phyloP scores from a whole-genome alignment of 2,797 vertebrate genomes.

The Nannoperca obscura region DNA sequence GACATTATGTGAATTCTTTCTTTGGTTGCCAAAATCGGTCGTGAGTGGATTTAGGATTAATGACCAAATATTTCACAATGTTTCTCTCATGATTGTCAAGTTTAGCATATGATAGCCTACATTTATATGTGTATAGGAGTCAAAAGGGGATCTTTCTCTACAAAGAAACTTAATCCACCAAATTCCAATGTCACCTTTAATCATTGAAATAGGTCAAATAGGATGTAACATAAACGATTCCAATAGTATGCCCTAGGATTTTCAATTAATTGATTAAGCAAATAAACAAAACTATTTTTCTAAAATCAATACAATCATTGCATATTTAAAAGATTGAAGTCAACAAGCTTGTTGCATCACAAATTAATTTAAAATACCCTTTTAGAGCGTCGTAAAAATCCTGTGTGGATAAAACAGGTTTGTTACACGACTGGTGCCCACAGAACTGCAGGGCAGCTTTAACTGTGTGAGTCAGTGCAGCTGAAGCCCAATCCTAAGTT shows the following conservation, averaged over 20 bases:
- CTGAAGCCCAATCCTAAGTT: constrained; percentile 45
- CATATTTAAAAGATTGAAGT: neutral
- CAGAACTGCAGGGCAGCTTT: constrained; percentile 38
- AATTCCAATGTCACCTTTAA: neutral
- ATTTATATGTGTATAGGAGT: neutral
- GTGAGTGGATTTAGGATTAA: neutral
- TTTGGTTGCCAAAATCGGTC: neutral
- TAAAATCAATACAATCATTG: neutral
- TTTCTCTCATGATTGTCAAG: neutral
- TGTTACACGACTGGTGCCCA: constrained; percentile 33
- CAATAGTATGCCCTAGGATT: neutral
- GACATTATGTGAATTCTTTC: neutral
- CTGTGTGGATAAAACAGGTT: constrained; percentile 34
- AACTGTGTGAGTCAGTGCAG: constrained; percentile 55
- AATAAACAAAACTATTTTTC: neutral
- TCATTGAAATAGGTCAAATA: neutral
- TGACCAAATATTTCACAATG: neutral
- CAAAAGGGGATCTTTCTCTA: neutral
- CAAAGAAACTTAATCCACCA: neutral
- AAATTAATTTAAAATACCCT: neutral
- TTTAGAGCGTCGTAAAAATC: neutral
- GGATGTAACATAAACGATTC: neutral
- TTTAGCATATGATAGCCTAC: neutral
- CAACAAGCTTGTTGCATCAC: constrained; percentile 3
- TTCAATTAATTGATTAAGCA: neutral